These are phyloP conservation scores for Rotaria sp. DNA, from an alignment of 2,888 invertebrate genomes.

Conservation along the genomic window DNA sequence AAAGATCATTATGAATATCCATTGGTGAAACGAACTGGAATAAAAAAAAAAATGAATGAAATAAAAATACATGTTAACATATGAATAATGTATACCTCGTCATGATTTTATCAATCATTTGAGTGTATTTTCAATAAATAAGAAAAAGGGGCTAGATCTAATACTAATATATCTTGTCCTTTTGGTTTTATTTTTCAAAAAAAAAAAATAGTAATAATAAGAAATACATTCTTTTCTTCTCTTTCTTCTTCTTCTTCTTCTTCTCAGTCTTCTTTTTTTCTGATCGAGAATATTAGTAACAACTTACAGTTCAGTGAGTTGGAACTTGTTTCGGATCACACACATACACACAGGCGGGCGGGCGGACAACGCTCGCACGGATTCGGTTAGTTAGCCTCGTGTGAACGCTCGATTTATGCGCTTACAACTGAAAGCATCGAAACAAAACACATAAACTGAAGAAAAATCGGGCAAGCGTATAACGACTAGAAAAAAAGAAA, in stretches of 20 bases:
- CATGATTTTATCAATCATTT: not conserved
- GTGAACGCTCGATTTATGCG: constrained; percentile 5
- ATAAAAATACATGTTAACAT: not conserved
- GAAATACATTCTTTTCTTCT: not conserved
- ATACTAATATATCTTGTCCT: not conserved
- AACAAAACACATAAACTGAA: constrained; percentile 18
- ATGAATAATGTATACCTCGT: not conserved
- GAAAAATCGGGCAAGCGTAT: constrained; percentile 23
- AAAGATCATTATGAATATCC: not conserved
- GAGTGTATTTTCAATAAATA: not conserved
- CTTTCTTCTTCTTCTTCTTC: not conserved
- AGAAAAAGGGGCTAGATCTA: not conserved
- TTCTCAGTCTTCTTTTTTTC: not conserved
- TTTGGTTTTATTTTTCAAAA: not conserved
- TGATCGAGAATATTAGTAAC: not conserved
- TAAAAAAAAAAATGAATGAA: not conserved
- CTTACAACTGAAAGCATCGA: constrained; percentile 12
- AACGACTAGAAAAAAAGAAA: constrained; percentile 21
- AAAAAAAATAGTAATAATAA: not conserved
- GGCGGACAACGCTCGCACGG: constrained; percentile 22
- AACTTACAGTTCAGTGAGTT: constrained; percentile 30
- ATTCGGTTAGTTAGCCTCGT: constrained; percentile 19
- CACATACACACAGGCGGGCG: not conserved
- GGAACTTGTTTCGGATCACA: constrained; percentile 28
- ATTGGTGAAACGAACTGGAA: not conserved